Evolutionary conservation across 2,113 vertebrate genomes (phyloP), one percentile per base, ranked within the genome.

Genomic region (Danionella cerebrum): DNA sequence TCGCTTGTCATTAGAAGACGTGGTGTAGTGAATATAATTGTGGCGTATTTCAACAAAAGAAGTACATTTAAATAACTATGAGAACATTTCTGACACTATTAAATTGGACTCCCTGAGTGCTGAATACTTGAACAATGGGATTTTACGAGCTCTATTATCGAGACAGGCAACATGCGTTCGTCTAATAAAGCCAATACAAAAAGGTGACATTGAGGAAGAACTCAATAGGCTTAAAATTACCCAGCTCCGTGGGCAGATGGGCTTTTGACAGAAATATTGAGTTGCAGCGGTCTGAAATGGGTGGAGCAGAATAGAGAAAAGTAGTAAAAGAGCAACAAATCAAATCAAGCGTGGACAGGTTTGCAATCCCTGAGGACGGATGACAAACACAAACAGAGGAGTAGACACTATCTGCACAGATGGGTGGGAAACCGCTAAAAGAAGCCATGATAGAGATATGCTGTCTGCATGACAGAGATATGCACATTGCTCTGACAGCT

Each of bases 401-500:
- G 45, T 18, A 57, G 25, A 29, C 38, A 33, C 57, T 57, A 55
- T 52, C 44, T 9, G 38, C 31, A 14, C 54, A 35, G 44, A 22
- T 35, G 44, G 44, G 44, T 11, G 59, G 60, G 29, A 36, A 48
- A 35, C 47, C 18, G 9, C 5, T 48, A 48, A 64, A 48, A 36
- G 22, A 48, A 19, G 35, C 14, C 4, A 47, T 44, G 58, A 31
- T 60, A 60, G 57, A 47, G 16, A 62, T 57, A 57, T 25, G 27
- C 66, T 27, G 21, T 62, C 55, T 62, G 16, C 16, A 14, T 54
- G 31, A 70, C 24, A 52, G 47, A 50, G 8, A 16, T 41, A 65
- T 38, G 48, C 45, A 39, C 62, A 50, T 58, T 24, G 31, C 29
- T 35, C 25, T 69, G 67, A 70, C 60, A 66, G 68, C 52, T 55